Conservation (phyloP, 2,113 vertebrate genomes). For the Cygnus atratus region DNA sequence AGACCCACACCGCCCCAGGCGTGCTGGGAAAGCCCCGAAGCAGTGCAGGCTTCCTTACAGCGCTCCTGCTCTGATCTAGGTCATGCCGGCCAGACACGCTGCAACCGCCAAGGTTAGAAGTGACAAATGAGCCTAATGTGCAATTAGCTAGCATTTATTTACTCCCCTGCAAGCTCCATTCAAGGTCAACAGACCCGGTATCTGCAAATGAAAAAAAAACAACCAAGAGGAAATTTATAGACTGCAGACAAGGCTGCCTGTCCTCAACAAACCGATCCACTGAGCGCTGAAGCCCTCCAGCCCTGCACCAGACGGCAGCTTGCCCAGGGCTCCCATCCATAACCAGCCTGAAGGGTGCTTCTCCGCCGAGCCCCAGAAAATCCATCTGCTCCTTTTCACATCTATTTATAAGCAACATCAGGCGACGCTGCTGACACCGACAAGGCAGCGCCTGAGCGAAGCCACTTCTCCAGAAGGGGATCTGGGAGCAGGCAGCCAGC, state of each 20-base stretch:
- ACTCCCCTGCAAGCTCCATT: conserved; percentile 19
- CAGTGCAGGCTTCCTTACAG: not conserved
- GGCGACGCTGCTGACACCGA: rapidly evolving
- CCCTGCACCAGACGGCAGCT: rapidly evolving
- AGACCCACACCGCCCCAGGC: rapidly evolving
- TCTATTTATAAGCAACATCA: not conserved
- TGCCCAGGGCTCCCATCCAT: not conserved
- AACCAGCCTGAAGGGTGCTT: not conserved
- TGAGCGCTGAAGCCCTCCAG: not conserved
- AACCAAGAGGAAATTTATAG: not conserved
- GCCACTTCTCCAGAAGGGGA: not conserved
- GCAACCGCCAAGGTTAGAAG: conserved; percentile 16
- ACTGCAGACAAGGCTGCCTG: not conserved
- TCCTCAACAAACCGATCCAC: not conserved
- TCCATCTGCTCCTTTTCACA: not conserved
- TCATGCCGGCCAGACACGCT: not conserved
- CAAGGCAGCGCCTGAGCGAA: rapidly evolving
- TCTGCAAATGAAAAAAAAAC: not conserved
- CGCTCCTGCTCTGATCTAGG: not conserved
- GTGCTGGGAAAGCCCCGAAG: rapidly evolving
- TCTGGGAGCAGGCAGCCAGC: not conserved
- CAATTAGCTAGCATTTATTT: conserved; percentile 43
- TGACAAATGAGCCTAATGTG: not conserved
- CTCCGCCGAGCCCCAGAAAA: not conserved
- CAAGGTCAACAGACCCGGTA: not conserved